phyloP scores from a whole-genome alignment of 1,140 invertebrate species.

The Saccostrea echinata region DNA sequence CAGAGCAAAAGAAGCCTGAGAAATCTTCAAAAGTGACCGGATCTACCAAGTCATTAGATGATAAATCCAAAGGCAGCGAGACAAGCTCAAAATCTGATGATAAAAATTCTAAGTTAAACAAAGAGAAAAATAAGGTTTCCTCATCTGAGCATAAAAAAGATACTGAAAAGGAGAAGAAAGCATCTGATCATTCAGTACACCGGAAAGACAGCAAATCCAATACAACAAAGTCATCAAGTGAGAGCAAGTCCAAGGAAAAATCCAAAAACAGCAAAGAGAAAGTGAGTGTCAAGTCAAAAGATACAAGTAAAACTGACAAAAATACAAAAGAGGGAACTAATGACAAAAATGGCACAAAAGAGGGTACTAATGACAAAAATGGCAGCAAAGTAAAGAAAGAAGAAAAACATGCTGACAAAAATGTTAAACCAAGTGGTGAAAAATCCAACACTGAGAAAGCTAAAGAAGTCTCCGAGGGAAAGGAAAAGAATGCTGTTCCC shows the following conservation, averaged over 20 bases:
- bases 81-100: slow-evolving; percentile 30
- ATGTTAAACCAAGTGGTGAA: slow-evolving; percentile 29
- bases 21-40: slow-evolving; percentile 6
- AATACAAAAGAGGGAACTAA: slow-evolving; percentile 20
- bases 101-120: slow-evolving; percentile 20
- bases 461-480: slow-evolving; percentile 19
- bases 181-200: slow-evolving; percentile 29
- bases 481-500: slow-evolving; percentile 20
- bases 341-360: slow-evolving; percentile 33
- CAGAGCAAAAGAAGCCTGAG: slow-evolving; percentile 1
- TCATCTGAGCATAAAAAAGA: slow-evolving; percentile 46
- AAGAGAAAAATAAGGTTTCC: slow-evolving; percentile 25
- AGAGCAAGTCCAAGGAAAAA: slow-evolving; percentile 56
- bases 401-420: not conserved
- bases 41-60: slow-evolving; percentile 5
- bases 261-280: slow-evolving; percentile 42
- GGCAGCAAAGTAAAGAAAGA: slow-evolving; percentile 26
- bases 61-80: slow-evolving; percentile 11
- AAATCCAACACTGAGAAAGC: slow-evolving; percentile 54
- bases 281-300: slow-evolving; percentile 57
- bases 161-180: slow-evolving; percentile 40
- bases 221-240: slow-evolving; percentile 41
- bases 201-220: slow-evolving; percentile 48
- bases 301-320: slow-evolving; percentile 53
- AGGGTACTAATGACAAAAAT: not conserved